Conservation (phyloP, 2,113 vertebrate genomes). For the Lophotis ruficrista region DNA sequence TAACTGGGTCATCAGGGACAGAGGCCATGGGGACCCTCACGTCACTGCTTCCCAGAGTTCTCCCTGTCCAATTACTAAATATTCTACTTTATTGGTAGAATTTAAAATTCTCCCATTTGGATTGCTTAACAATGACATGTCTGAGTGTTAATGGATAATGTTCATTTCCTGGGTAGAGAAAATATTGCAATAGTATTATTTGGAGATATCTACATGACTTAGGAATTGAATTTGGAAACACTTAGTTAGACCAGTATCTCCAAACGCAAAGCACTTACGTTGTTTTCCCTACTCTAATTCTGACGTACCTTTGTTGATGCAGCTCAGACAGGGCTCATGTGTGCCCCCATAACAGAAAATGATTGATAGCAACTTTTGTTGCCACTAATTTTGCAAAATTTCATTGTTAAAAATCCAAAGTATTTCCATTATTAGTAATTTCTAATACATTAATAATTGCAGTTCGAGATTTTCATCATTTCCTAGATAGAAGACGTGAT, state of each 20-base stretch:
- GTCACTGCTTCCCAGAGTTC: constrained; percentile 71
- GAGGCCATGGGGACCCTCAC: constrained; percentile 67
- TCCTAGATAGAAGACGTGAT: background rate
- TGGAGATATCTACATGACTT: background rate
- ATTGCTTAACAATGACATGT: background rate
- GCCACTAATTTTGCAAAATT: background rate
- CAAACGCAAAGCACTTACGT: background rate
- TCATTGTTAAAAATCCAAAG: background rate
- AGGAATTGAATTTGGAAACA: background rate
- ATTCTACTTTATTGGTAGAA: constrained; percentile 52
- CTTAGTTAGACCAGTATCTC: background rate
- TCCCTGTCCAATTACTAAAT: constrained; percentile 43
- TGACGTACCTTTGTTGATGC: background rate
- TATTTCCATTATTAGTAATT: background rate
- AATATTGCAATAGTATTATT: background rate
- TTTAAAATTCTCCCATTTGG: constrained; percentile 17
- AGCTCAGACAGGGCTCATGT: background rate
- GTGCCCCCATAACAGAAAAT: background rate
- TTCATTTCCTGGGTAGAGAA: background rate
- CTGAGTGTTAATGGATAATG: background rate
- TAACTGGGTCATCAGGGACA: constrained; percentile 74
- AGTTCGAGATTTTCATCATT: background rate
- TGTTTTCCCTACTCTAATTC: background rate
- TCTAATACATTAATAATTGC: background rate
- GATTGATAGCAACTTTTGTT: background rate